phyloP scores from a whole-genome alignment of 2,797 vertebrate genomes.

The Amblyopsis hoosieri region DNA sequence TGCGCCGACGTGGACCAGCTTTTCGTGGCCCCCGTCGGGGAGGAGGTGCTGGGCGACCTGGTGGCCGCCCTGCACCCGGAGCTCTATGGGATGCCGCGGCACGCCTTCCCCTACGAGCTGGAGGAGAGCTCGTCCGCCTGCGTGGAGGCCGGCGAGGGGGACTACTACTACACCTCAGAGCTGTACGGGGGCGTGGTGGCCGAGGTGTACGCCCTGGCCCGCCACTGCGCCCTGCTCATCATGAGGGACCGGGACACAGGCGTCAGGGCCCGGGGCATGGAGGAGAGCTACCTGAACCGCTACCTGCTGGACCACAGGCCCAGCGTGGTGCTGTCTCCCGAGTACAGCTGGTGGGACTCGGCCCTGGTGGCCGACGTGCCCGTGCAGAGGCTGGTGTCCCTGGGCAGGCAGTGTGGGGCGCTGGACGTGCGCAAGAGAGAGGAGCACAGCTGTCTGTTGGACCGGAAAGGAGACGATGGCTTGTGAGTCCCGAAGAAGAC shows the following conservation, averaged over 20 bases:
- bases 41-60: slow-evolving; percentile 77
- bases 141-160: slow-evolving; percentile 63
- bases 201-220: slow-evolving; percentile 66
- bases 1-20: slow-evolving; percentile 76
- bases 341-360: slow-evolving; percentile 81
- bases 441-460: slow-evolving; percentile 38
- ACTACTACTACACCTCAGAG: slow-evolving; percentile 81
- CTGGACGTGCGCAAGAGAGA: slow-evolving; percentile 41
- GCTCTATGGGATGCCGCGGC: slow-evolving; percentile 51
- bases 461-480: slow-evolving; percentile 3
- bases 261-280: slow-evolving; percentile 54
- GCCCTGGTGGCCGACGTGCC: slow-evolving; percentile 54
- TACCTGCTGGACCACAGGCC: slow-evolving; percentile 76
- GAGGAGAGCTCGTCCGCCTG: slow-evolving; percentile 53
- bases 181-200: slow-evolving; percentile 75
- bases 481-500: neutral
- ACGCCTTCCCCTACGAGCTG: slow-evolving; percentile 55
- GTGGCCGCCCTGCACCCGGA: slow-evolving; percentile 78
- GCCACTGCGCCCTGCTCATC: slow-evolving; percentile 66
- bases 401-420: slow-evolving; percentile 64
- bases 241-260: slow-evolving; percentile 66
- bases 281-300: slow-evolving; percentile 82
- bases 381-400: slow-evolving; percentile 66
- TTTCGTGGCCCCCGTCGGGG: slow-evolving; percentile 73
- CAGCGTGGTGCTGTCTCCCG: slow-evolving; percentile 79